A percentile compares a stretch with the other conserved stretches of the same genome.
Evolutionary conservation across 2,888 invertebrate species (phyloP).

Genomic region (Chrysina gloriosa): DNA sequence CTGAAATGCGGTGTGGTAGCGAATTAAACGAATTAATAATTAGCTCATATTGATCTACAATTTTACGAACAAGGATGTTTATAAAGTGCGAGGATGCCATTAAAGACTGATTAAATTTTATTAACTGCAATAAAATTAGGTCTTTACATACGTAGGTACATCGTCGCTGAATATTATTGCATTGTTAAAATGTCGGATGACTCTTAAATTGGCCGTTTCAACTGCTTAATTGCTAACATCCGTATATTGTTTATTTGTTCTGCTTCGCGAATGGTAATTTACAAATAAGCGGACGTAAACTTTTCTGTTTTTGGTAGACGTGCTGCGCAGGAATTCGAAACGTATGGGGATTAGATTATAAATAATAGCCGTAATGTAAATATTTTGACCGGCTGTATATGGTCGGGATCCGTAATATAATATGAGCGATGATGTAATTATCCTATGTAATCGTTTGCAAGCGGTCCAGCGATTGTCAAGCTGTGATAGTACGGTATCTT

Average conservation of each 20-base stretch:
- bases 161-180: not conserved
- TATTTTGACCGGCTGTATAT: not conserved
- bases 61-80: not conserved
- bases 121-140: not conserved
- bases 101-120: not conserved
- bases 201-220: not conserved
- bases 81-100: not conserved
- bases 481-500: no score
- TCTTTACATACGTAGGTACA: not conserved
- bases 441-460: no score
- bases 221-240: not conserved
- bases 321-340: slow-evolving; percentile 5
- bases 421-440: slow-evolving; percentile 16
- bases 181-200: not conserved
- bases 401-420: slow-evolving; percentile 2
- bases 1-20: not conserved
- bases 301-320: slow-evolving; percentile 1
- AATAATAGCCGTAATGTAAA: no score
- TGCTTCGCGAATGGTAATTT: not conserved
- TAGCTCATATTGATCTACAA: not conserved
- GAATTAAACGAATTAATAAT: not conserved
- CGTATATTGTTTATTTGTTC: not conserved
- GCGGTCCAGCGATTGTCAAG: no score
- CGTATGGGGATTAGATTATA: not conserved
- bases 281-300: not conserved